Evolutionary conservation across 2,113 vertebrate genomes (phyloP), one percentile per base, ranked within the genome.

Genomic region (Microcebus murinus): DNA sequence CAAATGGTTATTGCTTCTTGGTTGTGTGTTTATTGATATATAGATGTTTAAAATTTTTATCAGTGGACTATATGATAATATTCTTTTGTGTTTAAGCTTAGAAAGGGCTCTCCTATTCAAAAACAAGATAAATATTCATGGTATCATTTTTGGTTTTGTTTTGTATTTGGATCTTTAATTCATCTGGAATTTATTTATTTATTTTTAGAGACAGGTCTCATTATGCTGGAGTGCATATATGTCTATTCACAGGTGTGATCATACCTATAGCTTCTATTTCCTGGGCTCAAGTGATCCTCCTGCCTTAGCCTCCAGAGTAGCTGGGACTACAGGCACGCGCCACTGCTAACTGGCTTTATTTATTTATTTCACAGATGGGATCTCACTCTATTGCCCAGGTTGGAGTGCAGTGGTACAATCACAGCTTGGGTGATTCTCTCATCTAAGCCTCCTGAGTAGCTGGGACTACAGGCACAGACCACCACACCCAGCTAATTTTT

Each of bases 1-100:
- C 45, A 93, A 45, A 23, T 85, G 71, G 34, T 77, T 67, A 31
- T 85, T 81, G 45, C 67, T 85, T 39, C 77, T 81, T 57, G 27
- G 34, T 57, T 90, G 81, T 65, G 21, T 87, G 17, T 63, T 94
- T 91, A 61, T 45, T 84, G 65, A 84, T 39, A 50, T 13, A 23
- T 17, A 36, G 21, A 70, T 52, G 34, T 67, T 71, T 92, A 50
- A 65, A 65, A 67, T 48, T 71, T 92, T 73, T 80, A 89, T 77
- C 48, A 91, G 23, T 67, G 55, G 48, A 76, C 29, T 57, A 57
- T 52, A 42, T 80, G 50, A 42, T 52, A 81, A 81, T 55, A 34
- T 83, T 80, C 65, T 82, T 39, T 59, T 85, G 74, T 76, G 42
- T 86, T 86, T 90, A 82, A 74, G 17, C 23, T 89, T 90, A 85